Conservation (phyloP, 2,113 vertebrate genomes). For the Toxotes jaculatrix region DNA sequence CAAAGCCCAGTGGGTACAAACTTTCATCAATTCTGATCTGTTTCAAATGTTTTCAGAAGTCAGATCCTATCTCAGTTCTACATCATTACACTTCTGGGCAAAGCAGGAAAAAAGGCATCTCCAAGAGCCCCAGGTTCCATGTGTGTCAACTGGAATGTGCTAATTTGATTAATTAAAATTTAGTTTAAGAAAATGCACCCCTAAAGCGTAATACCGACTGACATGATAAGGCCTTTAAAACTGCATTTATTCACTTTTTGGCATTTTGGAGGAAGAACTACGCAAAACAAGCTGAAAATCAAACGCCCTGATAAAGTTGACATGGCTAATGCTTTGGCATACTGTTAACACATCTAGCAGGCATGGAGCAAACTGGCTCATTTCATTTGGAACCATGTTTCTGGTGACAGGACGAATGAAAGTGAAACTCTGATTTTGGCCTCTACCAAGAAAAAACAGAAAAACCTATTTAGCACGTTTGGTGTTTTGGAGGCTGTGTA, state of each 20-base stretch:
- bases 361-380: neutral
- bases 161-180: conserved; percentile 47
- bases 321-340: neutral
- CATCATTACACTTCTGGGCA: conserved; percentile 27
- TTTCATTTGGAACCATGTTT: neutral
- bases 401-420: neutral
- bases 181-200: conserved; percentile 18
- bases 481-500: neutral
- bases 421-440: neutral
- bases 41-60: conserved; percentile 44
- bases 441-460: too few species aligned
- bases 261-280: neutral
- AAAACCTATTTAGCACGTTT: neutral
- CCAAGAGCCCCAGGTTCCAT: conserved; percentile 17
- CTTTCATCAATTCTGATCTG: conserved; percentile 34
- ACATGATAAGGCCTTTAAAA: conserved; percentile 16
- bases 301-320: neutral
- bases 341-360: conserved; percentile 6
- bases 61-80: conserved; percentile 27
- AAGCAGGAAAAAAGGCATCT: neutral
- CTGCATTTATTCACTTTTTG: neutral
- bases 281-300: neutral
- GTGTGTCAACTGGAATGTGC: conserved; percentile 22
- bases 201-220: neutral
- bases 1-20: conserved; percentile 37